phyloP scores from a whole-genome alignment of 2,797 vertebrate genomes.

The Avahi laniger region DNA sequence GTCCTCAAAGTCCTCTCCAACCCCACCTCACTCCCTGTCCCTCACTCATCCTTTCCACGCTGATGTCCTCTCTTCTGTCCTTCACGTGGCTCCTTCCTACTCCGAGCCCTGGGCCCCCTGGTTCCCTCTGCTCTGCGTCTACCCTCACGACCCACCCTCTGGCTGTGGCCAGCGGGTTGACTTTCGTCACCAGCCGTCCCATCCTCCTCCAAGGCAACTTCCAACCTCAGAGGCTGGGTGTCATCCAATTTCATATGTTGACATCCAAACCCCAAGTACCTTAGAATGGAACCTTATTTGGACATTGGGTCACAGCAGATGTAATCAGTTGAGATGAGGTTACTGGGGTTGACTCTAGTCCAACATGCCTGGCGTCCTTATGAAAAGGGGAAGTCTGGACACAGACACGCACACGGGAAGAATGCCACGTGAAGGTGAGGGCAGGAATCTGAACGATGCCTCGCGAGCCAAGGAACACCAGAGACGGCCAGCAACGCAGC shows the following conservation, averaged over 20 bases:
- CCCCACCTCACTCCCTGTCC: fast-evolving
- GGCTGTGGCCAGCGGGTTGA: background rate
- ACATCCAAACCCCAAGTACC: background rate
- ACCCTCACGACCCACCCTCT: fast-evolving
- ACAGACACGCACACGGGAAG: fast-evolving
- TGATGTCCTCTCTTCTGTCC: background rate
- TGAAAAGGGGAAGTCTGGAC: background rate
- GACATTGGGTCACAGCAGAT: too few species aligned
- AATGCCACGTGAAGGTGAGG: background rate
- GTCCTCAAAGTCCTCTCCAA: background rate
- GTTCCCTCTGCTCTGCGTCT: background rate
- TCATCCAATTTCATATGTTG: background rate
- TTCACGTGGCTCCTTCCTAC: background rate
- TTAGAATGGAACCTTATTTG: background rate
- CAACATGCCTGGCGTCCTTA: background rate
- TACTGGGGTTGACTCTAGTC: too few species aligned
- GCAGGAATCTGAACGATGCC: background rate
- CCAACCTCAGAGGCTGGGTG: background rate
- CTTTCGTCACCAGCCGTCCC: background rate
- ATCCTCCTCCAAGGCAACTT: background rate
- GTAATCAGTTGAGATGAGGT: background rate
- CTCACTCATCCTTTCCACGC: fast-evolving
- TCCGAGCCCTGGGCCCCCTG: fast-evolving
- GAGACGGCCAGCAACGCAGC: background rate
- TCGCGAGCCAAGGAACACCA: background rate